Percentiles rank a stretch among this genome's conserved stretches.
phyloP scores from a whole-genome alignment of 2,888 invertebrate genomes.

The Lampropteryx suffumata region DNA sequence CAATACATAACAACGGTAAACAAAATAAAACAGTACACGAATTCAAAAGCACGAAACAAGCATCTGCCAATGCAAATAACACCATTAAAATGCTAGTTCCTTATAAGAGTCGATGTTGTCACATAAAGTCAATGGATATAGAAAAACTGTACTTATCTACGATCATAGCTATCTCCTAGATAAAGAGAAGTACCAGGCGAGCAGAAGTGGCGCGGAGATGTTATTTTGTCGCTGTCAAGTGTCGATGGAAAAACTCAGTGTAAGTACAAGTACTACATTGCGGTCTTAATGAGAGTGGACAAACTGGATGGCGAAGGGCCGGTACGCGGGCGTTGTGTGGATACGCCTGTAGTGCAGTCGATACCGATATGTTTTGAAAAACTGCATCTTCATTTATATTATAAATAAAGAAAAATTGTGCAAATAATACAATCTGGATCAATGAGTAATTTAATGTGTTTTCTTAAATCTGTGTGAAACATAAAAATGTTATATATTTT shows the following conservation, averaged over 20 bases:
- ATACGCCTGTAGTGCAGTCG: constrained; percentile 36
- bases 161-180: constrained; percentile 77
- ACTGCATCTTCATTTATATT: no score
- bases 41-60: constrained; percentile 36
- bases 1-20: constrained; percentile 26
- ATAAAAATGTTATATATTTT: no score
- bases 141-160: constrained; percentile 59
- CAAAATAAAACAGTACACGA: constrained; percentile 32
- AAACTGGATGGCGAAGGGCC: constrained; percentile 75
- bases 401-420: no score
- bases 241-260: constrained; percentile 69
- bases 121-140: constrained; percentile 38
- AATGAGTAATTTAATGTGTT: no score
- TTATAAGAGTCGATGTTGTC: constrained; percentile 41
- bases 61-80: constrained; percentile 41
- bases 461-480: no score
- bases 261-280: constrained; percentile 38
- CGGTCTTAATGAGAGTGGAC: constrained; percentile 81
- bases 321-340: constrained; percentile 45
- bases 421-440: no score
- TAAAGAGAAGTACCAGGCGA: constrained; percentile 64
- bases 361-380: no score
- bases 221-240: constrained; percentile 52
- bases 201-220: constrained; percentile 59
- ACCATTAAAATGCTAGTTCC: constrained; percentile 45